Conservation (phyloP, 1,140 invertebrate genomes). For the Araneus ventricosus region DNA sequence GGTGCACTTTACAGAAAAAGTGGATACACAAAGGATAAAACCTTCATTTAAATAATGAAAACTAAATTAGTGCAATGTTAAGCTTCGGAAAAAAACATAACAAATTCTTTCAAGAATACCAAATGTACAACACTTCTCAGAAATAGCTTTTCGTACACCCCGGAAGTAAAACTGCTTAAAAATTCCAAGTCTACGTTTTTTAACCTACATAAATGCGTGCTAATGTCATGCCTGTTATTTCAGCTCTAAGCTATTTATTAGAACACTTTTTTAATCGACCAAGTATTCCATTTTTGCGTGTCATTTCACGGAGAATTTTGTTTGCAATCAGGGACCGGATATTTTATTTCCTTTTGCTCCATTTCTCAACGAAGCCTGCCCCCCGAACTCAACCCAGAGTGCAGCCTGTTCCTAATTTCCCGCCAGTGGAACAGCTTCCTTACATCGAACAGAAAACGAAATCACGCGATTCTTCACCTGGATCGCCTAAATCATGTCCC, state of each 20-base stretch:
- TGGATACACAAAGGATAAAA: too few species aligned
- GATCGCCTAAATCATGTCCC: constrained; percentile 32
- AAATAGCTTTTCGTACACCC: too few species aligned
- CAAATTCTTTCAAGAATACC: too few species aligned
- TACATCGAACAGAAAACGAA: not conserved
- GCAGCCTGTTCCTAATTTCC: not conserved
- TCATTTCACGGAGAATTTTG: not conserved
- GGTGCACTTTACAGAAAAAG: too few species aligned
- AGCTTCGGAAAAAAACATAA: too few species aligned
- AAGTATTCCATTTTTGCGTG: not conserved
- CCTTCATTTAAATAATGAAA: too few species aligned
- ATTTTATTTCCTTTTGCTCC: constrained; percentile 52
- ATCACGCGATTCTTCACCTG: constrained; percentile 25
- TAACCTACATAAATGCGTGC: not conserved
- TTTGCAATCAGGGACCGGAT: constrained; percentile 44
- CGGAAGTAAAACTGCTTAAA: not conserved
- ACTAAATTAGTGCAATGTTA: too few species aligned
- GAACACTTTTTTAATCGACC: not conserved
- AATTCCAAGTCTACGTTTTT: not conserved
- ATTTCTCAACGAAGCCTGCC: not conserved
- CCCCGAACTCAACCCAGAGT: not conserved
- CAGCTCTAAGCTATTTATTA: not conserved
- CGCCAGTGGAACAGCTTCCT: not conserved
- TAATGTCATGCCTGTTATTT: not conserved
- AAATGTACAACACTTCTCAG: too few species aligned